Evolutionary conservation across 2,797 vertebrate species (phyloP).

Genomic region (Sebastes elongatus): DNA sequence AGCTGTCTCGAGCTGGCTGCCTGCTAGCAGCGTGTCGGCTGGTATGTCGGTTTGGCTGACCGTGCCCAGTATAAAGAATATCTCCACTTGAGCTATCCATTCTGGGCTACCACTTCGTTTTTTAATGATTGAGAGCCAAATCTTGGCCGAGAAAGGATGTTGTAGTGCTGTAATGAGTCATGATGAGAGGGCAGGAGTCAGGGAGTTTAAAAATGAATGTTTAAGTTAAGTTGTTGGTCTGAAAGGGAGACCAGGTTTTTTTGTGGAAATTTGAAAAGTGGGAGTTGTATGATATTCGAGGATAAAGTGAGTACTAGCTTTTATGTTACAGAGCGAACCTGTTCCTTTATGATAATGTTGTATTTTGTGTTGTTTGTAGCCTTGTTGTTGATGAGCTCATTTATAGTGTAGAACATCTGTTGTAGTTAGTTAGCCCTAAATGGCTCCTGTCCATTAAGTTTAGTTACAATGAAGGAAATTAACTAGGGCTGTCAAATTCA

Average conservation of each 20-base stretch:
- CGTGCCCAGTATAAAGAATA: conserved; percentile 43
- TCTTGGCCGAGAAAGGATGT: conserved; percentile 45
- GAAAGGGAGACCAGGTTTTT: conserved; percentile 24
- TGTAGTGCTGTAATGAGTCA: conserved; percentile 57
- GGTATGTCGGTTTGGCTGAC: conserved; percentile 69
- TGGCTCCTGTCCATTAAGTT: not conserved
- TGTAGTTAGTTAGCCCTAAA: not conserved
- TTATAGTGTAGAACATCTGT: accelerated
- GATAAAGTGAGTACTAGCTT: not conserved
- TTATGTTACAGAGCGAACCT: not conserved
- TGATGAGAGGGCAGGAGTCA: conserved; percentile 18
- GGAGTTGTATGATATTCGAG: not conserved
- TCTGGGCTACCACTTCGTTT: conserved; percentile 52
- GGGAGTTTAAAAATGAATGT: conserved; percentile 42
- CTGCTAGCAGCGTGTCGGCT: conserved; percentile 38
- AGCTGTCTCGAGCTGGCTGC: conserved; percentile 40
- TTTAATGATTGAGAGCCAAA: conserved; percentile 38
- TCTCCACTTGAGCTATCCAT: conserved; percentile 54
- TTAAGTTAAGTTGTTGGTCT: conserved; percentile 19
- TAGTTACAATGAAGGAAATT: not conserved
- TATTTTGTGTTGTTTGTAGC: not conserved
- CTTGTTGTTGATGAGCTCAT: not conserved
- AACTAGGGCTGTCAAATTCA: not conserved
- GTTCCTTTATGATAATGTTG: not conserved
- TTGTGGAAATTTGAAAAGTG: conserved; percentile 16